These are phyloP conservation scores for Hiodon alosoides DNA, from an alignment of 2,113 vertebrate genomes.

Conservation along the genomic window DNA sequence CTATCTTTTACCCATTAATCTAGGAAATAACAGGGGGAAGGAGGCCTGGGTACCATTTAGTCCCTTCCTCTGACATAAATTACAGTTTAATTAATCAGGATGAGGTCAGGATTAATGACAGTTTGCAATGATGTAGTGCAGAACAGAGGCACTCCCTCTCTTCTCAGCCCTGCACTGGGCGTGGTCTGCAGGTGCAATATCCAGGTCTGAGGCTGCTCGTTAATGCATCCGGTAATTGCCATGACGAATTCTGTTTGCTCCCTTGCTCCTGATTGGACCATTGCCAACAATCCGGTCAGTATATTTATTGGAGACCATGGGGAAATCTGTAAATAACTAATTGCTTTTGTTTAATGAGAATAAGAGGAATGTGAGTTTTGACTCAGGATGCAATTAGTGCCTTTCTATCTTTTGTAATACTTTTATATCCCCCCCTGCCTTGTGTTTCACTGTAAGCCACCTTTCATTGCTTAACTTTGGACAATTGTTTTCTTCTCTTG, in stretches of 20 bases:
- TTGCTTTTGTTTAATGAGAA: constrained; percentile 6
- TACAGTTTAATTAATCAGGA: constrained; percentile 6
- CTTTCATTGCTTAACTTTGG: too few relatives aligned
- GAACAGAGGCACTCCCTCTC: background rate
- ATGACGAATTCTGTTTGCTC: background rate
- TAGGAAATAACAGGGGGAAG: background rate
- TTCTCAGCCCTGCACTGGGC: background rate
- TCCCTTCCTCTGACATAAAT: constrained; percentile 9
- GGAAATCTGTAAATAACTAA: constrained; percentile 3
- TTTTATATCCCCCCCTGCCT: background rate
- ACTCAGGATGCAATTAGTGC: background rate
- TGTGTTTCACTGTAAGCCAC: background rate
- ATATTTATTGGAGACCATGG: too few relatives aligned
- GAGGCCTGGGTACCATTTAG: background rate
- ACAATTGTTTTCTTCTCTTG: too few relatives aligned
- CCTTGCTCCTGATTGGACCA: background rate
- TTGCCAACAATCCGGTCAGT: background rate
- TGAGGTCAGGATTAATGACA: background rate
- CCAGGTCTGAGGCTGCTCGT: background rate
- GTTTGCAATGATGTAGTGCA: background rate
- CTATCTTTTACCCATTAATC: background rate
- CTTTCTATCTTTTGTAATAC: background rate
- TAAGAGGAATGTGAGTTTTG: background rate
- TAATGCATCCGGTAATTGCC: background rate
- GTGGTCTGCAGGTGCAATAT: constrained; percentile 9